Evolutionary conservation across 2,113 vertebrate species (phyloP).

Genomic region (Prionailurus bengalensis): DNA sequence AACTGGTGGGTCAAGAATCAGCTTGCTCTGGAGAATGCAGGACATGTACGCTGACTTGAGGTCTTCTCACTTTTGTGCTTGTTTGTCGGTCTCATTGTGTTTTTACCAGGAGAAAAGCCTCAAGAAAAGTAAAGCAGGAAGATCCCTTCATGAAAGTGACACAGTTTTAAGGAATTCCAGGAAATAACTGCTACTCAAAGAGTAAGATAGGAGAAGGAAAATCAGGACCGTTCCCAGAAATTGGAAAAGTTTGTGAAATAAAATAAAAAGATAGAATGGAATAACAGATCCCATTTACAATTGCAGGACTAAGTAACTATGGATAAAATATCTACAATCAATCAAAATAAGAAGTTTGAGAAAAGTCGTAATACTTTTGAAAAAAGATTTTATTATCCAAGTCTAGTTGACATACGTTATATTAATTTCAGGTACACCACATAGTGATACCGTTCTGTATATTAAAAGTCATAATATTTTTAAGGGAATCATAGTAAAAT

Average conservation of each 20-base stretch:
- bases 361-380: neutral
- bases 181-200: neutral
- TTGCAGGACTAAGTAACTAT: neutral
- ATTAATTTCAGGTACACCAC: neutral
- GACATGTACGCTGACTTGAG: neutral
- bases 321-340: neutral
- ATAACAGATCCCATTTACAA: neutral
- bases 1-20: neutral
- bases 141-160: neutral
- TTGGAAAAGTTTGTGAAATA: neutral
- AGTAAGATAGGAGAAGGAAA: neutral
- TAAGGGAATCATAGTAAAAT: neutral
- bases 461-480: neutral
- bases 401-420: neutral
- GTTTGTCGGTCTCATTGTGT: neutral
- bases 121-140: slow-evolving; percentile 18
- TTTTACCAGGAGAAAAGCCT: neutral
- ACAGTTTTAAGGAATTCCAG: slow-evolving; percentile 27
- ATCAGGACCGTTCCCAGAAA: neutral
- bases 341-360: neutral
- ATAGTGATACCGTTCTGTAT: neutral
- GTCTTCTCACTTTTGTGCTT: neutral
- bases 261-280: neutral
- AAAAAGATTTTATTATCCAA: neutral
- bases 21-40: neutral